Evolutionary conservation across 2,797 vertebrate genomes (phyloP).

Genomic region (Mus minutoides): DNA sequence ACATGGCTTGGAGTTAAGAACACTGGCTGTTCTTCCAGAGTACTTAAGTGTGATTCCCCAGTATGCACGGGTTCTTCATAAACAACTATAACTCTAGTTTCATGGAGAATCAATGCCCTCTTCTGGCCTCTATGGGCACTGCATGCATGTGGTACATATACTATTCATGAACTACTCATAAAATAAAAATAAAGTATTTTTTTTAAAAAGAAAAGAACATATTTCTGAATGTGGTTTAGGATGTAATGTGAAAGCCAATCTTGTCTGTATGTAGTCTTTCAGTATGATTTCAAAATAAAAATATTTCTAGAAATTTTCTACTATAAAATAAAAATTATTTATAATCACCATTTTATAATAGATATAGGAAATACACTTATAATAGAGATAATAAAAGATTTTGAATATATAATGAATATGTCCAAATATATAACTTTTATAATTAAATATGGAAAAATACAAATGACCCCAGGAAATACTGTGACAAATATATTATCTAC

Average conservation of each 20-base stretch:
- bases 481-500: neutral
- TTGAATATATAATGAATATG: neutral
- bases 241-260: neutral
- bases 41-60: neutral
- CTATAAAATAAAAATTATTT: slow-evolving; percentile 28
- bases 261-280: neutral
- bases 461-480: neutral
- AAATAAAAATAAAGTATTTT: no score
- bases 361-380: neutral
- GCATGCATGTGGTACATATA: neutral
- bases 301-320: neutral
- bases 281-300: neutral
- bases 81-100: neutral
- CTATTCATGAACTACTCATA: neutral
- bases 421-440: neutral
- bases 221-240: neutral
- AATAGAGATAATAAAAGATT: neutral
- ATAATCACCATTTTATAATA: slow-evolving; percentile 21
- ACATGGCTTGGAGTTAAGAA: neutral
- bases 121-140: neutral
- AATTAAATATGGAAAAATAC: neutral
- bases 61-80: neutral
- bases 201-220: neutral
- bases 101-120: neutral
- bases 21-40: neutral